phyloP scores from a whole-genome alignment of 2,113 vertebrate species.

The Cygnus buccinator region DNA sequence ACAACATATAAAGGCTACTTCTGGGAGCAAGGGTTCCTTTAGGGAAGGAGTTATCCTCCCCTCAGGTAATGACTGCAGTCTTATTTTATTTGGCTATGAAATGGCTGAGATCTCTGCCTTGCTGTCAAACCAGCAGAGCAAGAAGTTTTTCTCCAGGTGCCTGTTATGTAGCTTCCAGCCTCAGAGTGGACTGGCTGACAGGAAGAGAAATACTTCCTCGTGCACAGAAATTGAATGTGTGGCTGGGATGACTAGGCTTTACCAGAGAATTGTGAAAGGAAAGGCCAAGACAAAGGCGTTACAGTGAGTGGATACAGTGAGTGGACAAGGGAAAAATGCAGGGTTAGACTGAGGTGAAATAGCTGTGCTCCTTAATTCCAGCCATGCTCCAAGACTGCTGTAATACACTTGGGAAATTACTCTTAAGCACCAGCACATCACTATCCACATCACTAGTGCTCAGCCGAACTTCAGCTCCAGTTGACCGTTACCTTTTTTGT shows the following conservation, averaged over 20 bases:
- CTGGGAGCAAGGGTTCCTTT: background rate
- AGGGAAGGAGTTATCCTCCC: background rate
- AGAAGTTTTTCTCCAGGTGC: background rate
- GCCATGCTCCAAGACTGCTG: background rate
- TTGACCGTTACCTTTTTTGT: background rate
- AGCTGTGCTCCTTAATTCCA: background rate
- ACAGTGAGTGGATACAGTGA: background rate
- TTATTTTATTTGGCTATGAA: background rate
- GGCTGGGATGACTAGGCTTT: background rate
- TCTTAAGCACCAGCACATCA: background rate
- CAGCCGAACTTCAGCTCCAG: background rate
- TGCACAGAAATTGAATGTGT: background rate
- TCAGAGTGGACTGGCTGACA: background rate
- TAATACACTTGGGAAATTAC: background rate
- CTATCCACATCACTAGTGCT: background rate
- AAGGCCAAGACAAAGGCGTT: background rate
- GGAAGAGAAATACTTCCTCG: background rate
- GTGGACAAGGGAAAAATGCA: rapidly evolving
- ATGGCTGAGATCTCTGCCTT: background rate
- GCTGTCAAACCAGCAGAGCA: conserved; percentile 25
- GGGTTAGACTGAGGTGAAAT: background rate
- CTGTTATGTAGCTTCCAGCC: background rate
- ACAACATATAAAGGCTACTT: background rate
- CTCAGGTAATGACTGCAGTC: background rate
- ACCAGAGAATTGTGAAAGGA: background rate